Conservation (phyloP, 2,113 vertebrate species). For the Hystrix cristata region DNA sequence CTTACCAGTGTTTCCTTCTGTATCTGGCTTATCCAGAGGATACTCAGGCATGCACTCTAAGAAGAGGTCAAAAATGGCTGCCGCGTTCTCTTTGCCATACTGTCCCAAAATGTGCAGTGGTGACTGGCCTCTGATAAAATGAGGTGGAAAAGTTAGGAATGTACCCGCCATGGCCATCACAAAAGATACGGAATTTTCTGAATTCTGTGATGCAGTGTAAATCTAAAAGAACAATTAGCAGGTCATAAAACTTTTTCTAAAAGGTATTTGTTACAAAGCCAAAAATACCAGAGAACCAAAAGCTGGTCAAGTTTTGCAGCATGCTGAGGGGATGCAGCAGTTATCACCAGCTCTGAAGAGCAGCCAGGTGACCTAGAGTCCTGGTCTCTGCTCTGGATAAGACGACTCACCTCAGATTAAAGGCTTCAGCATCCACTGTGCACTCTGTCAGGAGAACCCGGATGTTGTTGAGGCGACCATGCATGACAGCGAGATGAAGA, state of each 20-base stretch:
- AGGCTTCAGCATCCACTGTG: slow-evolving; percentile 97
- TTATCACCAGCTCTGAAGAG: not conserved
- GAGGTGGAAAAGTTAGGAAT: slow-evolving; percentile 40
- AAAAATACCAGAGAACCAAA: not conserved
- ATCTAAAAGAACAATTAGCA: not conserved
- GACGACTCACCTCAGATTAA: slow-evolving; percentile 94
- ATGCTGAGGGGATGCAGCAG: not conserved
- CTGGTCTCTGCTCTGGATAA: not conserved
- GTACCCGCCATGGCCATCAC: not conserved
- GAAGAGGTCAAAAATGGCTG: slow-evolving; percentile 98
- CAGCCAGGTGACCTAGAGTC: rapidly evolving
- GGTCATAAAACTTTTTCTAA: not conserved
- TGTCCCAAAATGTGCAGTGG: slow-evolving; percentile 98
- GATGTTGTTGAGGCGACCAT: slow-evolving; percentile 97
- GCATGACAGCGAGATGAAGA: slow-evolving; percentile 98
- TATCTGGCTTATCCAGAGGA: slow-evolving; percentile 96
- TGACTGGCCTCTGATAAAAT: slow-evolving; percentile 94
- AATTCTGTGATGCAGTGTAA: not conserved
- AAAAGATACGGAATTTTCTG: slow-evolving; percentile 17
- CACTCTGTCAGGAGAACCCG: slow-evolving; percentile 97
- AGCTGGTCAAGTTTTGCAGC: not conserved
- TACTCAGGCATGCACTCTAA: slow-evolving; percentile 99
- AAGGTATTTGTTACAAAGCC: slow-evolving; percentile 27
- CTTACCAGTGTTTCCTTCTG: slow-evolving; percentile 97
- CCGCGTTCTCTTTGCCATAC: slow-evolving; percentile 99